Conservation (phyloP, 1,140 invertebrate species). For the Tachypleus tridentatus region DNA sequence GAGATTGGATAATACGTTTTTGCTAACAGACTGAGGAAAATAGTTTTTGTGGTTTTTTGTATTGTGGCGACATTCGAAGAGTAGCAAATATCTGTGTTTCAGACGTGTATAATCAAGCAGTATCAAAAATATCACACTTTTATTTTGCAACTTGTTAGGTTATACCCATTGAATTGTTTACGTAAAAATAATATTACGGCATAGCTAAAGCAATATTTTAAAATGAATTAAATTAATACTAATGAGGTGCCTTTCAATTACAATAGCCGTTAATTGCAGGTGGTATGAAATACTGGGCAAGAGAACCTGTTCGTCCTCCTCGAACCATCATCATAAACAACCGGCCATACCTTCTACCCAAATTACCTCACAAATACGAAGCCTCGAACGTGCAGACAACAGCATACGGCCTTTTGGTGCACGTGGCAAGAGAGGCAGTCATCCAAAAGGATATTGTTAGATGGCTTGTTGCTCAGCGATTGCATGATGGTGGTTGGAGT, state of each 20-base stretch:
- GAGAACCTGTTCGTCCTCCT: constrained; percentile 56
- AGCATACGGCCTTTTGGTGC: constrained; percentile 76
- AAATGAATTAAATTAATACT: too few relatives aligned
- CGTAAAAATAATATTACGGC: too few relatives aligned
- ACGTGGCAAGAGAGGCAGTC: constrained; percentile 67
- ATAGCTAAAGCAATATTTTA: neutral
- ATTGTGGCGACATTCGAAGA: too few relatives aligned
- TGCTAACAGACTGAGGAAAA: too few relatives aligned
- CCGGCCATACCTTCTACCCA: constrained; percentile 70
- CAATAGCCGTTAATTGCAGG: constrained; percentile 1
- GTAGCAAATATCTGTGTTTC: too few relatives aligned
- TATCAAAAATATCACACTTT: too few relatives aligned
- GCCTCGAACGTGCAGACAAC: constrained; percentile 84
- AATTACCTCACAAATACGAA: constrained; percentile 76
- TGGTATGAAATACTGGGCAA: constrained; percentile 59
- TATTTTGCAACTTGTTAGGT: too few relatives aligned
- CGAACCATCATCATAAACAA: constrained; percentile 79
- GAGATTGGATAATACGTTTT: too few relatives aligned
- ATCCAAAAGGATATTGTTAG: constrained; percentile 71
- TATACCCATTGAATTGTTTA: too few relatives aligned
- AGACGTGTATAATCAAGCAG: too few relatives aligned
- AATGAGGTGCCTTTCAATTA: too few relatives aligned
- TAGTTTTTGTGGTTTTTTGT: too few relatives aligned
- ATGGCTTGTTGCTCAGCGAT: constrained; percentile 82
- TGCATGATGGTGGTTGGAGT: constrained; percentile 84